phyloP scores from a whole-genome alignment of 2,113 vertebrate species.

The Plotosus lineatus region DNA sequence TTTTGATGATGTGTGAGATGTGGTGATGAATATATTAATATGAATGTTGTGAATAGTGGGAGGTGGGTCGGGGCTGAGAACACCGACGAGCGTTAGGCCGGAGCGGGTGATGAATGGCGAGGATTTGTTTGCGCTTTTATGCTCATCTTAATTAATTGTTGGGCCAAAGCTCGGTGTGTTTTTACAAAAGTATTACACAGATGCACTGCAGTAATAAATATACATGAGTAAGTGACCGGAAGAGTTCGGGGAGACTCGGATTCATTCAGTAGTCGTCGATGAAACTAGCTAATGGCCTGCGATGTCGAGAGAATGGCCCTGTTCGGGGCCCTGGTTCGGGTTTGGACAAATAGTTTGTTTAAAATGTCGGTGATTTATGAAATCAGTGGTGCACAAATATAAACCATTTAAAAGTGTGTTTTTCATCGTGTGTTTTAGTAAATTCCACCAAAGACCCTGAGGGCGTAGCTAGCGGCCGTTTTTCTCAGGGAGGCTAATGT shows the following conservation, averaged over 20 bases:
- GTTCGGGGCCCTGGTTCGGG: conserved; percentile 1
- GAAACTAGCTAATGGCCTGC: conserved; percentile 29
- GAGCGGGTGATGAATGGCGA: conserved; percentile 56
- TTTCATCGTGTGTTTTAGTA: conserved; percentile 62
- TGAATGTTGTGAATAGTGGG: conserved; percentile 62
- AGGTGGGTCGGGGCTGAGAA: conserved; percentile 72
- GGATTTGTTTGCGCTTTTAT: not conserved
- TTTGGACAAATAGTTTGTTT: conserved; percentile 19
- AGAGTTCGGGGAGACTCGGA: conserved; percentile 3
- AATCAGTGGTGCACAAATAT: not conserved
- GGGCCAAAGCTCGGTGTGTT: not conserved
- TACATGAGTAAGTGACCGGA: not conserved
- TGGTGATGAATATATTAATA: conserved; percentile 43
- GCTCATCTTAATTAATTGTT: not conserved
- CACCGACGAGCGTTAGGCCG: conserved; percentile 69
- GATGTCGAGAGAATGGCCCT: not conserved
- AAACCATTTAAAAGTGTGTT: not conserved
- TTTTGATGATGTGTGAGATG: not conserved
- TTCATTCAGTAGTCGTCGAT: conserved; percentile 33
- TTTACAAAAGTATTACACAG: not conserved
- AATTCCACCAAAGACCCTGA: conserved; percentile 68
- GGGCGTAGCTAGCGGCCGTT: conserved; percentile 61
- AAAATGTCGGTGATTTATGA: no score
- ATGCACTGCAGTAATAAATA: not conserved
- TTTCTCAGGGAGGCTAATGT: conserved; percentile 33